Conservation (phyloP, 2,797 vertebrate species). For the Rallus crepitans region DNA sequence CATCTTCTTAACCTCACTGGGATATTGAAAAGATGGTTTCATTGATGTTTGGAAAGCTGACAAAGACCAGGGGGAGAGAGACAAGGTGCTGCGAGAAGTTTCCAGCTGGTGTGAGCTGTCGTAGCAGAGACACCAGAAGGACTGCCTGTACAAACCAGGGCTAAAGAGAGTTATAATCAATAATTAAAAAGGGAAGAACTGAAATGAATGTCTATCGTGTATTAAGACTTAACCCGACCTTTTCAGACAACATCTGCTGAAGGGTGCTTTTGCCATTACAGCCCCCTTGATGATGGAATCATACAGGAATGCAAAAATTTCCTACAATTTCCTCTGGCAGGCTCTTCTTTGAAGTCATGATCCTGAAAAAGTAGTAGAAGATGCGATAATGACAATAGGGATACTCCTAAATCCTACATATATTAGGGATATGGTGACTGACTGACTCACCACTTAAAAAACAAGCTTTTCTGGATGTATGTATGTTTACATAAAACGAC, state of each 20-base stretch:
- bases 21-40: not conserved
- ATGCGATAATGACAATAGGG: not conserved
- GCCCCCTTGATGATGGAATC: slow-evolving; percentile 50
- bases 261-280: slow-evolving; percentile 21
- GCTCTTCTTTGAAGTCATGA: slow-evolving; percentile 57
- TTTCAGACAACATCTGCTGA: slow-evolving; percentile 43
- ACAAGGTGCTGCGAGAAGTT: not conserved
- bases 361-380: not conserved
- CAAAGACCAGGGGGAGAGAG: not conserved
- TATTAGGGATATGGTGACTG: not conserved
- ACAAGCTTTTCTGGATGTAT: not conserved
- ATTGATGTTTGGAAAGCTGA: not conserved
- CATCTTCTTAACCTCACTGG: not conserved
- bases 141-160: not conserved
- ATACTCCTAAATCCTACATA: not conserved
- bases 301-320: slow-evolving; percentile 64
- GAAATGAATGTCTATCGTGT: not conserved
- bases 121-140: not conserved
- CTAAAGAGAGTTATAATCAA: not conserved
- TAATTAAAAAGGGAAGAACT: not conserved
- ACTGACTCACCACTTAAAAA: not conserved
- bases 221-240: slow-evolving; percentile 35
- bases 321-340: slow-evolving; percentile 53
- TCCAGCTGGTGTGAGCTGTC: not conserved
- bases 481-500: not conserved